These are phyloP conservation scores for Gymnobelideus leadbeateri DNA, from an alignment of 2,113 vertebrate species.

Conservation along the genomic window DNA sequence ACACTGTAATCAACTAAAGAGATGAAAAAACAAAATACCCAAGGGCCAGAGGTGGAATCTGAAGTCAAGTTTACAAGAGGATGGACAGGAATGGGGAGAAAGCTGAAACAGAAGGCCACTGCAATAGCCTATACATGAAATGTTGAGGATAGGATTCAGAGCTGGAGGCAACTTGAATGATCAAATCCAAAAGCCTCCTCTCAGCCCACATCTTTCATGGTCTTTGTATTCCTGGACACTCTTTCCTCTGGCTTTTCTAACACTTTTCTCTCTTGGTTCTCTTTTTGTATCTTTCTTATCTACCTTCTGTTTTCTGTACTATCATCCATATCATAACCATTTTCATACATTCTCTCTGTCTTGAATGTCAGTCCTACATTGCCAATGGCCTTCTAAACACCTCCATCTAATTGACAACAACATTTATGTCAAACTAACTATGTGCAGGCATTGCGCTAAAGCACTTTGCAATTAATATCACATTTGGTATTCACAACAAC, in stretches of 20 bases:
- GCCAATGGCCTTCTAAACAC: no score
- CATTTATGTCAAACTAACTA: no score
- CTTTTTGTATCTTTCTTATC: not conserved
- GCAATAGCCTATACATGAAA: not conserved
- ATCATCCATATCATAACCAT: not conserved
- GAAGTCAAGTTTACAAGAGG: not conserved
- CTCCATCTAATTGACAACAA: no score
- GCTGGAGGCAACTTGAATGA: not conserved
- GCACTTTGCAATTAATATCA: no score
- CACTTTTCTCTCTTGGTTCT: not conserved
- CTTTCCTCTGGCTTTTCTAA: not conserved
- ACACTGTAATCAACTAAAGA: not conserved
- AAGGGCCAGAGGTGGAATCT: not conserved
- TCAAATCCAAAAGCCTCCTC: not conserved
- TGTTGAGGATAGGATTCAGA: not conserved
- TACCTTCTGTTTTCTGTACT: not conserved
- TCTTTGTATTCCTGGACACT: not conserved
- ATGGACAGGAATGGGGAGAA: not conserved
- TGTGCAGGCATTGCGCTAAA: no score
- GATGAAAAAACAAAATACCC: not conserved
- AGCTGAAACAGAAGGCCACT: not conserved
- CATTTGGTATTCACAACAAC: no score
- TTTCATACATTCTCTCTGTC: not conserved
- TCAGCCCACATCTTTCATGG: not conserved
- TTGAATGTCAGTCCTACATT: not conserved